Base-by-base conservation (phyloP, 1,140 invertebrate species). In the Calycopis cecrops region DNA sequence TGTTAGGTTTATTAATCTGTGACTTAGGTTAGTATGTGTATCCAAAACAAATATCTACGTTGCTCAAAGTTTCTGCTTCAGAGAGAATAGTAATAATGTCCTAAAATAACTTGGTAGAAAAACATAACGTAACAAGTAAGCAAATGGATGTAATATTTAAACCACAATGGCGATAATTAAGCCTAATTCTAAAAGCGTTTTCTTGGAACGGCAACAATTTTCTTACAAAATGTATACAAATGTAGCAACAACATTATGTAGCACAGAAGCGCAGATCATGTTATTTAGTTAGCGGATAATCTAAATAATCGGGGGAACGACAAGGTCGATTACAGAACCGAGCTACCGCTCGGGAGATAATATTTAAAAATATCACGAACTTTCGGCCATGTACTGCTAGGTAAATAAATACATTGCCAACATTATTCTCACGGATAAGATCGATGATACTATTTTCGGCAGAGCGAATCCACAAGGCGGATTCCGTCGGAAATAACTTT, bases 401-500 rank as follows among this genome's bases (percentile, higher is more conserved):
- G 63, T 69, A 75, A 76, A 72, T 73, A 77, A 77, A 79, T 73
- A 78, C 59, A 67, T 62, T 60, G 63, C 61, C 63, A 57, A 58
- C 72, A 69, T 70, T 76, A 73, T 75, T 74, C 69, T 63, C 70
- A 63, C 69, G 67, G 69, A 80, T 80, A 83, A 79, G 69, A 77
- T 78, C 71, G 79, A 81, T 78, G 79, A 73, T 78, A 75, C 77
- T 85, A 85, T 85, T 85, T 82, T 72, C 59, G 77, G 65, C 69
- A 53, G 66, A 73, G 71, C 78, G 67, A 79, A 81, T 79, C 65
- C 73, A 75, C 73, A 76, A 81, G 72, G 71, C 75, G 67, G 70
- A 85, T 84, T 83, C 73, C 71, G 66, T 82, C 77, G 62, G 74
- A 85, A 84, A 85, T 85, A 85, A 74, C 82, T 76, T 55, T 62